Conservation (phyloP, 2,113 vertebrate genomes). For the Platysteira castanea region DNA sequence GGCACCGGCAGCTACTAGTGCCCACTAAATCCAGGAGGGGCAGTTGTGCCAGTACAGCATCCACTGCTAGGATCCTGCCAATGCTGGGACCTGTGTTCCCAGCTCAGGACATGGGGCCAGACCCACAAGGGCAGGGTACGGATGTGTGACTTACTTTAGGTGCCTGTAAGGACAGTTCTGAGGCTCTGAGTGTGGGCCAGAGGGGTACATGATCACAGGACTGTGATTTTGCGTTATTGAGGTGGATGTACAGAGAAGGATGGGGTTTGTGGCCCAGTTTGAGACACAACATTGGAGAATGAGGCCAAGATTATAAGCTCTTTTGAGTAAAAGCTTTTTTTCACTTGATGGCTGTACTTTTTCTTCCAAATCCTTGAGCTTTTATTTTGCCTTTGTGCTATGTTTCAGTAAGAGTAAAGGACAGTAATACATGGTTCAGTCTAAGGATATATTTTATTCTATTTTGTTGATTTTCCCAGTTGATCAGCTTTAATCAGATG, state of each 20-base stretch:
- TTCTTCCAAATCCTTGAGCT: background rate
- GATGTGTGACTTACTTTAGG: background rate
- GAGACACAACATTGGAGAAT: background rate
- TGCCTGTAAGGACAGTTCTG: background rate
- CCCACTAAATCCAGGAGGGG: background rate
- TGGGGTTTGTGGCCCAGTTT: background rate
- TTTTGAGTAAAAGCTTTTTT: background rate
- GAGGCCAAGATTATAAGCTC: background rate
- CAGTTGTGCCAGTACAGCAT: background rate
- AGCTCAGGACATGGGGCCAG: background rate
- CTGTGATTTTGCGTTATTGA: background rate
- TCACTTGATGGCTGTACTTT: background rate
- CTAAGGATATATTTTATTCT: background rate
- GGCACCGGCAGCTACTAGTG: background rate
- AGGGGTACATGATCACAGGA: background rate
- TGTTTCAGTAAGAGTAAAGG: background rate
- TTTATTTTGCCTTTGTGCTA: background rate
- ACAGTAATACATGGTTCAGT: background rate
- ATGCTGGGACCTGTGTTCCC: background rate
- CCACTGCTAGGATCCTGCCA: background rate
- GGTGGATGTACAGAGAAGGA: background rate
- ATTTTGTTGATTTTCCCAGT: background rate
- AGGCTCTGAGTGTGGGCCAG: background rate
- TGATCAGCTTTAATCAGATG: background rate
- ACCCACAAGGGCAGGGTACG: fast-evolving